Percentiles rank a stretch among this genome's conserved stretches.
Evolutionary conservation across 2,797 vertebrate species (phyloP).

Genomic region (Thalassophryne amazonica): DNA sequence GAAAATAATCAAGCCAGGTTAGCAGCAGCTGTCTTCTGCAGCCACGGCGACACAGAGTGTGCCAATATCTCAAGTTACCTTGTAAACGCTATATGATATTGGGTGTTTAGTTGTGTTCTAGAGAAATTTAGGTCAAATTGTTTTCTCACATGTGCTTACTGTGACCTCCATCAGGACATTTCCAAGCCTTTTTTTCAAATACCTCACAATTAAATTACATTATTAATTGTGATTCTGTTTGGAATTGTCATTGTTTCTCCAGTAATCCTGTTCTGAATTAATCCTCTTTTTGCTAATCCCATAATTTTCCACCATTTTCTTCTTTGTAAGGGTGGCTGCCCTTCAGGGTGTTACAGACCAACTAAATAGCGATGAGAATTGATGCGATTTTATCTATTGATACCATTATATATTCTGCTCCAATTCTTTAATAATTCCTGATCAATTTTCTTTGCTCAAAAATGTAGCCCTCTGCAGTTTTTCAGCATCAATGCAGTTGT

Average conservation of each 20-base stretch:
- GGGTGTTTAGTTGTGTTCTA: background rate
- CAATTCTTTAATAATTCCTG: too few species aligned
- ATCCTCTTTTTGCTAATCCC: background rate
- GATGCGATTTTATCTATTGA: too few species aligned
- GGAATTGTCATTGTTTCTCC: background rate
- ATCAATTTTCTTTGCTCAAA: too few species aligned
- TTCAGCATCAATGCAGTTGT: too few species aligned
- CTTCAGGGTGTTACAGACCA: too few species aligned
- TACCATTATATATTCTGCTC: too few species aligned
- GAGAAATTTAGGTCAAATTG: conserved; percentile 38
- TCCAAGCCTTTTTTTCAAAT: background rate
- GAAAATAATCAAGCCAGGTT: conserved; percentile 32
- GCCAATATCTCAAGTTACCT: conserved; percentile 37
- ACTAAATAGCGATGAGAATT: too few species aligned
- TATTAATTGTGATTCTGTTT: background rate
- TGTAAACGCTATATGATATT: conserved; percentile 38
- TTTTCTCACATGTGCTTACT: conserved; percentile 8
- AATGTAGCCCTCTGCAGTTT: too few species aligned
- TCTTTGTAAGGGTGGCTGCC: too few species aligned
- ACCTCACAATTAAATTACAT: background rate
- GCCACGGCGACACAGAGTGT: conserved; percentile 15
- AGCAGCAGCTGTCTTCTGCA: conserved; percentile 32
- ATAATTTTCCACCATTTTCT: background rate
- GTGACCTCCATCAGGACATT: conserved; percentile 21
- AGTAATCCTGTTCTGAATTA: background rate